Base-by-base conservation (phyloP, 2,797 vertebrate species). In the Ispidina lecontei region DNA sequence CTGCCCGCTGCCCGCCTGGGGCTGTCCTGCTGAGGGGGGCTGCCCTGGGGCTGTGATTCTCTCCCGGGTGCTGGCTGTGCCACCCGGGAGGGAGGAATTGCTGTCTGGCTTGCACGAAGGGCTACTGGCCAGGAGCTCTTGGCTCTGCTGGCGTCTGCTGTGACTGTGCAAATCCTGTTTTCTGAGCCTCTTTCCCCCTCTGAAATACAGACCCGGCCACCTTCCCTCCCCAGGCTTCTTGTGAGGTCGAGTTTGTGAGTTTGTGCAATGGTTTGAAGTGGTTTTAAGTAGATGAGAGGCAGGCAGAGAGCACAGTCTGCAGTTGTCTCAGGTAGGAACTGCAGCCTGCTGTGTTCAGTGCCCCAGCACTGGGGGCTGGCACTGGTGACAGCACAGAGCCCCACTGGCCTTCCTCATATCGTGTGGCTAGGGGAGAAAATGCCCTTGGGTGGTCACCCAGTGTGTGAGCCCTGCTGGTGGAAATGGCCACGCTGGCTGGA, bases 241-340 rank as follows among this genome's bases (percentile, higher is more conserved):
- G 80, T 76, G n/a, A 81, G 55, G 26, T 4, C 78, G 73, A 17
- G 59, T 44, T 76, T 49, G 6, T 26, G 56, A 26, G 85, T 64
- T 49, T 78, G 68, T 76, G 88, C 63, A 62, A 33, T n/a, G 54
- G 49, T 62, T 79, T 91, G 80, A n/a, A 76, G 83, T 44, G 35
- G 43, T 70, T 89, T 76, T 22, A 39, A 54, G 31, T 6, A 75
- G 60, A 15, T 56, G 21, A 60, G 69, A 64, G 49, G 19, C 43
- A 74, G 49, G 73, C 35, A 67, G 76, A 79, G 54, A 63, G 80
- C 82, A 74, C 35, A 35, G 55, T 6, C 23, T 23, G 9, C 25
- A 2, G 19, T 8, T 59, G 39, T 33, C n/a, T 28, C 1, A 0
- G 10, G 60, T 8, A 15, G 49, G 20, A 33, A 8, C n/a, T 16